Evolutionary conservation across 2,888 invertebrate species (phyloP).

Genomic region (Drosophila anomalata): DNA sequence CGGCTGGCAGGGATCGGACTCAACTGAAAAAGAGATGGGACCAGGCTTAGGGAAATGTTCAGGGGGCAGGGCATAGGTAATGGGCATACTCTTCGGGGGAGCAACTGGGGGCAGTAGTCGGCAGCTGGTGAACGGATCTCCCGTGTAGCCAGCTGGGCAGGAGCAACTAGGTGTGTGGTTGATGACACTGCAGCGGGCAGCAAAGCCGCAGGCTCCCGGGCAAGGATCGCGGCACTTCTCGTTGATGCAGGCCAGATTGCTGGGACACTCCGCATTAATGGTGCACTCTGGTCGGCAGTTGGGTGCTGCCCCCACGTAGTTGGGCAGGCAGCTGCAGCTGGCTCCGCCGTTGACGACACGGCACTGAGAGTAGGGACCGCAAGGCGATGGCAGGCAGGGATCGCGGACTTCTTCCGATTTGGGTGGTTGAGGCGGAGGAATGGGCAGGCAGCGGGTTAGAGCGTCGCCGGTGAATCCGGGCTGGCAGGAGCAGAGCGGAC

Average conservation of each 20-base stretch:
- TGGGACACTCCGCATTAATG: constrained; percentile 89
- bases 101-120: constrained; percentile 85
- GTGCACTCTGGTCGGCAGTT: constrained; percentile 92
- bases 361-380: constrained; percentile 91
- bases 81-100: constrained; percentile 69
- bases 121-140: constrained; percentile 91
- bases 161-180: constrained; percentile 91
- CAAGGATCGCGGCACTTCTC: constrained; percentile 91
- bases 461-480: constrained; percentile 91
- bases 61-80: neutral
- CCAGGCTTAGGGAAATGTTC: constrained; percentile 18
- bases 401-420: constrained; percentile 79
- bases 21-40: constrained; percentile 55
- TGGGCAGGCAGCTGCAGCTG: constrained; percentile 89
- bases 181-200: constrained; percentile 89
- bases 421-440: constrained; percentile 84
- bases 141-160: constrained; percentile 89
- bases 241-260: constrained; percentile 89
- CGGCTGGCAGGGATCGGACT: constrained; percentile 88
- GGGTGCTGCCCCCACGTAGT: constrained; percentile 90
- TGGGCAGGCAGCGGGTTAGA: constrained; percentile 87
- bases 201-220: constrained; percentile 90
- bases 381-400: constrained; percentile 91
- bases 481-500: constrained; percentile 91
- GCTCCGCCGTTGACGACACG: constrained; percentile 87